These are phyloP conservation scores for Olivierus martensii DNA, from an alignment of 1,140 invertebrate species.

Conservation along the genomic window DNA sequence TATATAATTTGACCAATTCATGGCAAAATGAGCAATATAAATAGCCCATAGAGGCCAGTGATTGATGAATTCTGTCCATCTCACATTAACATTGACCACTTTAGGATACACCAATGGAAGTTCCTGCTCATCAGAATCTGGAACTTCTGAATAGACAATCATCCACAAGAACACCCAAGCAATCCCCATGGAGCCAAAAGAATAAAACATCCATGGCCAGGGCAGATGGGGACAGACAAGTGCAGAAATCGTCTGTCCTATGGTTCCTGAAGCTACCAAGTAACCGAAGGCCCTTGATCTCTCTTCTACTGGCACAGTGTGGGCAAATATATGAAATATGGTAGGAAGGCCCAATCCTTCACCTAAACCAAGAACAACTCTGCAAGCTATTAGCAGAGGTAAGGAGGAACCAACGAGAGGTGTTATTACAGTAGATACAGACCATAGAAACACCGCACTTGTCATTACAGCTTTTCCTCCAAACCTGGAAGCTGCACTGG, in stretches of 20 bases:
- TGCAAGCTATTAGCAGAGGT: constrained; percentile 43
- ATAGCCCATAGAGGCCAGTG: constrained; percentile 62
- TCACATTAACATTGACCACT: constrained; percentile 32
- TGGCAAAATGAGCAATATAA: constrained; percentile 64
- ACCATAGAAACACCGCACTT: constrained; percentile 58
- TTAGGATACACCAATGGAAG: constrained; percentile 50
- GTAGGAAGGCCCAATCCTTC: constrained; percentile 64
- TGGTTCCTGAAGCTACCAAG: constrained; percentile 53
- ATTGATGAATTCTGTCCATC: constrained; percentile 51
- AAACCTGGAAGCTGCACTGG: constrained; percentile 51
- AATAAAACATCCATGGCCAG: constrained; percentile 56
- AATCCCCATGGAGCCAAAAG: constrained; percentile 54
- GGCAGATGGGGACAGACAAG: constrained; percentile 47
- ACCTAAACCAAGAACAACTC: constrained; percentile 54
- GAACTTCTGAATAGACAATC: constrained; percentile 40
- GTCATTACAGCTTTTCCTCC: constrained; percentile 56
- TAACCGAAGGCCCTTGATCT: constrained; percentile 61
- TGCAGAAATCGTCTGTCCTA: constrained; percentile 61
- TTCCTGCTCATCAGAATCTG: constrained; percentile 40
- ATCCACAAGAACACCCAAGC: constrained; percentile 54
- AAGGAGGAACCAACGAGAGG: constrained; percentile 51
- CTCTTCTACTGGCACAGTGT: constrained; percentile 56
- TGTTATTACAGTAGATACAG: constrained; percentile 54
- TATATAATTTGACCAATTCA: constrained; percentile 74
- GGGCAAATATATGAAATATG: constrained; percentile 64